Evolutionary conservation across 2,888 invertebrate species (phyloP), one percentile per base, ranked within the genome.

Genomic region (Tetrapedia diversipes): DNA sequence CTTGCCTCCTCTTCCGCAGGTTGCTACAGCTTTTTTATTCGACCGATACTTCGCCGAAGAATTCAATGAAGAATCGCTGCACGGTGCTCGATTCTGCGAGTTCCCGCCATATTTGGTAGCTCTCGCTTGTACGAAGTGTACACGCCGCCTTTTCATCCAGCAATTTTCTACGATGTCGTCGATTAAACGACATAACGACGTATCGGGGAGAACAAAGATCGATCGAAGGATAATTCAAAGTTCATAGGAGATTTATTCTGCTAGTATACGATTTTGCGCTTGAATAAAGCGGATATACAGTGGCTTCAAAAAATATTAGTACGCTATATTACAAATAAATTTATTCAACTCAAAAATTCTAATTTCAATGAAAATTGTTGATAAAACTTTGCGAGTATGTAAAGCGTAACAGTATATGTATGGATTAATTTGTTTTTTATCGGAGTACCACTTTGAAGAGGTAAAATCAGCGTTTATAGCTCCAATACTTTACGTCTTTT

Each of bases 1-100:
- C 83, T 85, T 80, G 79, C 80, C 73, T 77, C 80, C 73, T 77
- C 81, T 63, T 77, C 61, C 80, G 79, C 72, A 71, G 79, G 67
- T 83, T 79, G 71, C 80, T 47, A 68, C 63, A 59, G 72, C 77
- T 83, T 83, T 83, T 83, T 83, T 70, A 67, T 41, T 49, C 69
- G 39, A 37, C 45, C 77, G 77, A 83, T 77, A 75, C 81, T 77
- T 45, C 34, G 61, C 10, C 69, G 66, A 75, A 75, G 83, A 83
- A 81, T 83, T 77, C 83, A 77, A 72, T 43, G 72, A 79, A 70
- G 77, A 72, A 83, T 82, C 77, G 60, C 34, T 67, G 74, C 72
- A 69, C 57, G 77, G 72, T 75, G 71, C 53, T 78, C 41, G 75
- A 71, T 69, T 65, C 77, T 49, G 43, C 53, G 64, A 65, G 49